Evolutionary conservation across 2,888 invertebrate genomes (phyloP).

Genomic region (Ditylenchus weischeri): DNA sequence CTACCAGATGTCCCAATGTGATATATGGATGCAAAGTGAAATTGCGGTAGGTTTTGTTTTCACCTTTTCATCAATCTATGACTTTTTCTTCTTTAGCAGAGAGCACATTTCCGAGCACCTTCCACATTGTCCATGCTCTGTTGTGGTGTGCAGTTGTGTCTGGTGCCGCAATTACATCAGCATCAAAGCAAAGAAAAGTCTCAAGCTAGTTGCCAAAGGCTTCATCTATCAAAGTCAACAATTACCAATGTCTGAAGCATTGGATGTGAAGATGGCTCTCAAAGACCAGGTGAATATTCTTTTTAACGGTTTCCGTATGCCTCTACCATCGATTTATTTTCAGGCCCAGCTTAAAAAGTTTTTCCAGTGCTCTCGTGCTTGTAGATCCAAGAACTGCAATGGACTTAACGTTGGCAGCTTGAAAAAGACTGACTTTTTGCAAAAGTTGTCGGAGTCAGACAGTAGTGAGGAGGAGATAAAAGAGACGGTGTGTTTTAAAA

Average conservation of each 20-base stretch:
- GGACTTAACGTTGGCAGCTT: background rate
- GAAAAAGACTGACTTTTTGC: constrained; percentile 8
- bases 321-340: background rate
- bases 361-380: constrained; percentile 25
- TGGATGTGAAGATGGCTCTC: constrained; percentile 23
- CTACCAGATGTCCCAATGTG: constrained; percentile 15
- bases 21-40: constrained; percentile 29
- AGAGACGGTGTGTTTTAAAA: constrained; percentile 24
- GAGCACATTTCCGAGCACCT: constrained; percentile 24
- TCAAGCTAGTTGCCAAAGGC: constrained; percentile 30
- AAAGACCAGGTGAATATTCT: constrained; percentile 18
- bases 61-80: too few species aligned
- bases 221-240: background rate
- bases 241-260: constrained; percentile 7
- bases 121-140: constrained; percentile 29
- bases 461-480: constrained; percentile 39
- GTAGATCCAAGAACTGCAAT: background rate
- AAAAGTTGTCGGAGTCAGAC: constrained; percentile 15
- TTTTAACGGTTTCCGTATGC: background rate
- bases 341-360: background rate
- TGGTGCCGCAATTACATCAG: constrained; percentile 32
- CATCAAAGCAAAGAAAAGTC: constrained; percentile 18
- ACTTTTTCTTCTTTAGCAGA: constrained; percentile 3
- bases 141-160: constrained; percentile 29
- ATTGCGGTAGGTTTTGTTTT: constrained; percentile 6